Evolutionary conservation across 2,113 vertebrate genomes (phyloP), one percentile per base, ranked within the genome.

Genomic region (Pelusios castaneus): DNA sequence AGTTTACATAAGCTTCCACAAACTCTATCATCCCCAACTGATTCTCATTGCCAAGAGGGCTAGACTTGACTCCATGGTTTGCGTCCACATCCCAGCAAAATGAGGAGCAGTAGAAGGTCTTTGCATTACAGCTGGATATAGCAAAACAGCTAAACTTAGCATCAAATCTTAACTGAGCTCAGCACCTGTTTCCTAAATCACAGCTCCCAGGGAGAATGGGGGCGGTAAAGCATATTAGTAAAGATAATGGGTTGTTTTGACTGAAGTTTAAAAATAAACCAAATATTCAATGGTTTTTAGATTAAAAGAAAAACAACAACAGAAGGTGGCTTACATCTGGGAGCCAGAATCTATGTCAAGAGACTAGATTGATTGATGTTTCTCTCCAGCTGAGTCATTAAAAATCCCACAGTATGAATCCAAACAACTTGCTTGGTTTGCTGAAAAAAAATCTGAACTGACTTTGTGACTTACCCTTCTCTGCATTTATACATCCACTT

Each of bases 41-140:
- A 41, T 58, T 83, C 58, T 78, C 56, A 58, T 73, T 76, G 67
- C 56, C 95, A 93, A 87, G 96, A 47, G 97, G 97, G 34, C 95
- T 98, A 52, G 96, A 97, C 91, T 98, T 98, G 89, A 97, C 95
- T 5, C 97, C 93, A 0, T 96, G 97, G 95, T 92, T 89, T 2
- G 24, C 96, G n/a, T 95, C 95, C 10, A 70, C 41, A 4, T 41
- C 89, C 84, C 94, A 95, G 88, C 94, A 98, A 34, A 29, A 79
- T 49, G 82, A 97, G 8, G 82, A 98, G 70, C 96, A 98, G 91
- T 89, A 95, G 85, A 87, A 58, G 2, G 97, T 97, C 63, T 97
- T 98, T 58, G 56, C 24, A 1, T 92, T 94, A 87, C 97, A 97
- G 85, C 96, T 98, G 45, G 54, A 91, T 81, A 86, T 97, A 41